Evolutionary conservation across 1,140 invertebrate genomes (phyloP), one percentile per base, ranked within the genome.

Genomic region (Chlorops oryzae): DNA sequence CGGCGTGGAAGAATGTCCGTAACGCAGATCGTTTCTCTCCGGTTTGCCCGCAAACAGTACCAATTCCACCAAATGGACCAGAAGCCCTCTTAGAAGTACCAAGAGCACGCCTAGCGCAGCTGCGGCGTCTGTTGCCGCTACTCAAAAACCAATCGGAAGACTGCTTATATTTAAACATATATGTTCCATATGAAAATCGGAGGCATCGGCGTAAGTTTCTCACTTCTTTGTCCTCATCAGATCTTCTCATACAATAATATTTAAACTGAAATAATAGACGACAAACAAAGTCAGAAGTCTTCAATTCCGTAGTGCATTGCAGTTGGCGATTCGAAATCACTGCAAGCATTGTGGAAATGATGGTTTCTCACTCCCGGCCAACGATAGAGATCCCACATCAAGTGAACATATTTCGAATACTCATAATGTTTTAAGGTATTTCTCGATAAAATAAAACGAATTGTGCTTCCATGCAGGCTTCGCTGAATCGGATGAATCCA

Each of bases 261-360:
- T 32, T 13, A 32, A 32, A 32, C 27, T 32, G 27, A 9, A 32
- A n/a, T n/a, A n/a, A n/a, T n/a, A n/a, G n/a, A n/a, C n/a, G n/a
- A n/a, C 27, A 32, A n/a, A n/a, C n/a, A 28, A 41, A 18, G 25
- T 23, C 17, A 17, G 32, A 28, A 78, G 76, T 73, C 81, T 76
- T 88, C 87, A 90, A 90, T 90, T 89, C 87, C 87, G 86, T 88
- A 88, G 87, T 90, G 87, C 86, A 90, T 90, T 90, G 87, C 86
- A 90, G 87, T 87, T 82, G 83, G 78, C 77, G 62, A 51, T 65
- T 77, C 73, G 63, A 75, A 77, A 76, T 75, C 66, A 78, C 86
- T 88, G 87, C 86, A 89, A 88, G 86, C 86, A 87, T 81, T 86
- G 86, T 85, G 86, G 87, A 85, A 86, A 82, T 88, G 87, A 87